Percentiles rank a stretch among this genome's conserved stretches.
phyloP scores from a whole-genome alignment of 2,888 invertebrate genomes.

The Aelia acuminata region DNA sequence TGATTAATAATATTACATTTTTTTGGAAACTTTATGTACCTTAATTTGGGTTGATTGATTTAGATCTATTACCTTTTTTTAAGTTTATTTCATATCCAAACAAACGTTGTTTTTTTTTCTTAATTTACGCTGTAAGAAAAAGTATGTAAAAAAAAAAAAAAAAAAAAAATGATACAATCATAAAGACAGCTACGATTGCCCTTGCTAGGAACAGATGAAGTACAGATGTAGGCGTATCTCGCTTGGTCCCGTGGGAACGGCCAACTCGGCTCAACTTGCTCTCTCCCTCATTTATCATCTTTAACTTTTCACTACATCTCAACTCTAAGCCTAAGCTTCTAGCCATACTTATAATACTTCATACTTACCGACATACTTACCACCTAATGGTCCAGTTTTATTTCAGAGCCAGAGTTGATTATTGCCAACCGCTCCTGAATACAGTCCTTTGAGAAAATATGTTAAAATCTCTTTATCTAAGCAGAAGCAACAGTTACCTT shows the following conservation, averaged over 20 bases:
- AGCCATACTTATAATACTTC: not conserved
- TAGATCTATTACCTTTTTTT: too few species aligned
- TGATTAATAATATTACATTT: too few species aligned
- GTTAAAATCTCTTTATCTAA: too few species aligned
- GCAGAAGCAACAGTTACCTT: too few species aligned
- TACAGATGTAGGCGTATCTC: not conserved
- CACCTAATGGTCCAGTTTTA: not conserved
- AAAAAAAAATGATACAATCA: not conserved
- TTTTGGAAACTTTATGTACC: too few species aligned
- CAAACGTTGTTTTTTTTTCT: not conserved
- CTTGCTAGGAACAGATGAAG: not conserved
- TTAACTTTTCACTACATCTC: not conserved
- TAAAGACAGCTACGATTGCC: not conserved
- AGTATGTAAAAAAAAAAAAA: not conserved
- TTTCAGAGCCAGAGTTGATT: too few species aligned
- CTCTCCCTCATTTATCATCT: not conserved
- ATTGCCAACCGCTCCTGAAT: too few species aligned
- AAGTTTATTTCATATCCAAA: too few species aligned
- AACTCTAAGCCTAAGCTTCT: not conserved
- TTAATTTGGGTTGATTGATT: too few species aligned
- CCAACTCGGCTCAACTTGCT: not conserved
- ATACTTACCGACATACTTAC: not conserved
- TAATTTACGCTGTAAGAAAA: not conserved
- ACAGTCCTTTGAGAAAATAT: too few species aligned
- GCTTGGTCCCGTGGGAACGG: constrained; percentile 23